Evolutionary conservation across 2,113 vertebrate species (phyloP), one percentile per base, ranked within the genome.

Genomic region (Puma concolor): DNA sequence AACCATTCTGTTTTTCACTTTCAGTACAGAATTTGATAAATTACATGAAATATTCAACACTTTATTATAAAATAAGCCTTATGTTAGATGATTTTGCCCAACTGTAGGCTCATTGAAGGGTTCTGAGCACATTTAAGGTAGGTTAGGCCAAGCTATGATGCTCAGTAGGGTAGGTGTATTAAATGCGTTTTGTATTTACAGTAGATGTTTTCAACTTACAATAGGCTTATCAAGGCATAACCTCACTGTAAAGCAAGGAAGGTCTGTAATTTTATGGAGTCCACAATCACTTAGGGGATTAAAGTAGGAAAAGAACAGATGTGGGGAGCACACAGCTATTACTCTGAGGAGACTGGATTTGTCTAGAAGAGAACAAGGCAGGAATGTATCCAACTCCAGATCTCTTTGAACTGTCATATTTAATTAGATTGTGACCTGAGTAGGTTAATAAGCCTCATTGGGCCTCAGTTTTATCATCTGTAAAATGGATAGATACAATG

Each of bases 291-390:
- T 76, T 88, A 29, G 9, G 29, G 15, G 9, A 72, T 94, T 23
- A 52, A 83, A 95, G 13, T 52, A 85, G 57, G 66, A 95, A 91
- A 96, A 91, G 7, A 15, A 36, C 10, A 94, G 57, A 97, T 66
- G 33, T 23, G 85, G n/a, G n/a, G 16, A 57, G 36, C 4, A 12
- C 19, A 44, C 83, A 77, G 31, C 41, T 94, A 2, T 86, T 86
- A 57, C 54, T 95, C 7, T 69, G 60, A 41, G 29, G 21, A 74
- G 0, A 3, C 48, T 89, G 63, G 29, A 21, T 60, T 91, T 96
- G 29, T 72, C 25, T 86, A 82, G 11, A 4, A 91, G 9, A 92
- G 72, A 81, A 71, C 1, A 94, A 86, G 16, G 11, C 3, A 76
- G 13, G 13, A 74, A 81, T 88, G 13, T 21, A 85, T 82, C 14